Evolutionary conservation across 2,113 vertebrate genomes (phyloP), one percentile per base, ranked within the genome.

Genomic region (Cisticola juncidis): DNA sequence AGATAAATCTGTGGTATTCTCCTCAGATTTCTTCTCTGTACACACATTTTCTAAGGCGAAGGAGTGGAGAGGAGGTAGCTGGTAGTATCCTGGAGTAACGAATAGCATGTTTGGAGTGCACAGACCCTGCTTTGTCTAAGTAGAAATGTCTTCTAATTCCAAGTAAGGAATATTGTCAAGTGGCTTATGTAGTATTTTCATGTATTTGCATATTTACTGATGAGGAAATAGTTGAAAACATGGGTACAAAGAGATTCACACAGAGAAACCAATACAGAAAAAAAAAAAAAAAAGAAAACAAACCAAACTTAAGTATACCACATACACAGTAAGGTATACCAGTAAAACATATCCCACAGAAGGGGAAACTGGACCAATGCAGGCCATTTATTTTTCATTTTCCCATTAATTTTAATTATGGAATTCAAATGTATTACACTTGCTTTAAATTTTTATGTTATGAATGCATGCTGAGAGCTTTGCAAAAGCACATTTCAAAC

Each of bases 371-470:
- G 65, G 81, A 94, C 94, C 86, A 94, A 68, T 66, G 80, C 31
- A 94, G 20, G 82, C 31, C 77, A 96, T 95, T 95, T 97, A 95
- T 96, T 98, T 97, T 98, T 97, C 93, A 98, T 97, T 96, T 97
- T 85, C 33, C 91, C 85, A 97, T 97, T 97, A 95, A 98, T 98
- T 98, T 98, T 98, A 97, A 98, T 98, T 98, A 97, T 89, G 94
- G 92, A 97, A 98, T 97, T 97, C 90, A 93, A 96, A 96, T 97
- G 83, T 94, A 96, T 97, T 97, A 97, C 92, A 81, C 88, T 97
- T 96, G 82, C 82, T 98, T 98, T 97, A 98, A 98, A 97, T 90
- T 95, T 98, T 97, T 81, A 88, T 97, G 95, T 86, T 94, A 93
- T 92, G 91, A 94, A 95, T 92, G 68, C 96, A 96, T 91, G 69